phyloP scores from a whole-genome alignment of 2,113 vertebrate genomes.

The Ictidomys tridecemlineatus region DNA sequence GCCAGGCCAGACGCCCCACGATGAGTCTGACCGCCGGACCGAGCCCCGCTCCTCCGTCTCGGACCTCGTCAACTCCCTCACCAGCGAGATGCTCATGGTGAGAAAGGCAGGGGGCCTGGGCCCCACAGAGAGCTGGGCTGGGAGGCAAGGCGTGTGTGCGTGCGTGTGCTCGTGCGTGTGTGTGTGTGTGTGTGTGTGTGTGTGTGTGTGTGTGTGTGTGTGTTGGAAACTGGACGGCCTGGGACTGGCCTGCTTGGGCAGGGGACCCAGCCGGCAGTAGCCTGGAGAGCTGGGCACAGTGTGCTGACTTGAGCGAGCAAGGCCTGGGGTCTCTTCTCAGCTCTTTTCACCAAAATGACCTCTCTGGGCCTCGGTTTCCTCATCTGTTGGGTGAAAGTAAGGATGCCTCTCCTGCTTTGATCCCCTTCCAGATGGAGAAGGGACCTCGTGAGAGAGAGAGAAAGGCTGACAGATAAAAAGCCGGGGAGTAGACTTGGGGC shows the following conservation, averaged over 20 bases:
- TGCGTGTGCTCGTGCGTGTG: too few relatives aligned
- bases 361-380: slow-evolving; percentile 28
- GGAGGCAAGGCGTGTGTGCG: not conserved
- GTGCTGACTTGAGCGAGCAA: not conserved
- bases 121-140: not conserved
- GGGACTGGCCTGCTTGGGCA: not conserved
- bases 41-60: slow-evolving; percentile 96
- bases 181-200: too few relatives aligned
- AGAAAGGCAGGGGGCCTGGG: slow-evolving; percentile 84
- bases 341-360: not conserved
- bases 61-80: slow-evolving; percentile 97
- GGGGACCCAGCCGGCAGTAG: not conserved
- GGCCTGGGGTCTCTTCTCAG: not conserved
- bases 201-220: rapidly evolving
- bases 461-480: not conserved
- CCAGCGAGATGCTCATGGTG: slow-evolving; percentile 99
- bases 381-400: not conserved
- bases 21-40: slow-evolving; percentile 91
- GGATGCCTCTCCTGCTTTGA: not conserved
- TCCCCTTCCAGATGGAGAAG: not conserved
- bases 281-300: not conserved
- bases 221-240: rapidly evolving
- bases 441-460: not conserved
- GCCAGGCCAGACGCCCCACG: slow-evolving; percentile 92
- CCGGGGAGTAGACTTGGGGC: not conserved